Conservation (phyloP, 2,113 vertebrate genomes). For the Anhinga rufa region DNA sequence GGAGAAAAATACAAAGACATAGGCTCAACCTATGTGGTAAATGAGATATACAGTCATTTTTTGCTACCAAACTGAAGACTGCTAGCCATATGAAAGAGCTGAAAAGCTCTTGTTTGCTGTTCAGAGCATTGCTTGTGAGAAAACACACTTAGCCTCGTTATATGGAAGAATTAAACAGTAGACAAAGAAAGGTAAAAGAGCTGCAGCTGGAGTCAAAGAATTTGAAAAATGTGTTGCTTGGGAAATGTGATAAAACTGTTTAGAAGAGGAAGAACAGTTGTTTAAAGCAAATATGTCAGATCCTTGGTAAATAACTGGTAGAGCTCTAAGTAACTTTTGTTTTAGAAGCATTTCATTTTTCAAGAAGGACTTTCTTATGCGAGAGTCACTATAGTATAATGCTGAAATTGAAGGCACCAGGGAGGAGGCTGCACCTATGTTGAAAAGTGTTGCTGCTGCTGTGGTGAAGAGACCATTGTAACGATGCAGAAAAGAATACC, state of each 20-base stretch:
- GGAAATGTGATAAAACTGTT: not conserved
- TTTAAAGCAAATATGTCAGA: not conserved
- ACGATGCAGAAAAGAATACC: not conserved
- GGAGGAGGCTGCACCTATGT: rapidly evolving
- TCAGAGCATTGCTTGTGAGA: not conserved
- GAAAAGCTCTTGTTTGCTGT: not conserved
- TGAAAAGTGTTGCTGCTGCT: not conserved
- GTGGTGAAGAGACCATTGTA: not conserved
- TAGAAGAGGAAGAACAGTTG: not conserved
- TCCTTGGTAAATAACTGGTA: not conserved
- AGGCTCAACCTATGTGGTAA: not conserved
- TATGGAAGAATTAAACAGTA: not conserved
- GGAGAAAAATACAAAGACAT: not conserved
- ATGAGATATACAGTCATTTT: not conserved
- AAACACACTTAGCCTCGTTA: not conserved
- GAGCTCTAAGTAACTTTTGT: not conserved
- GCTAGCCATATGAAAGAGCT: not conserved
- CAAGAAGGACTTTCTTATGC: not conserved
- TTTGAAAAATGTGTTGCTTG: not conserved
- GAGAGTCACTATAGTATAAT: not conserved
- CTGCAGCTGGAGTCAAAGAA: not conserved
- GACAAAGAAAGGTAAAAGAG: not conserved
- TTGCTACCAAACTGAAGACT: not conserved
- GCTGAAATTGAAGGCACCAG: not conserved
- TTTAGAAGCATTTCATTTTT: not conserved